Evolutionary conservation across 2,113 vertebrate species (phyloP), one percentile per base, ranked within the genome.

Genomic region (Lepus americanus): DNA sequence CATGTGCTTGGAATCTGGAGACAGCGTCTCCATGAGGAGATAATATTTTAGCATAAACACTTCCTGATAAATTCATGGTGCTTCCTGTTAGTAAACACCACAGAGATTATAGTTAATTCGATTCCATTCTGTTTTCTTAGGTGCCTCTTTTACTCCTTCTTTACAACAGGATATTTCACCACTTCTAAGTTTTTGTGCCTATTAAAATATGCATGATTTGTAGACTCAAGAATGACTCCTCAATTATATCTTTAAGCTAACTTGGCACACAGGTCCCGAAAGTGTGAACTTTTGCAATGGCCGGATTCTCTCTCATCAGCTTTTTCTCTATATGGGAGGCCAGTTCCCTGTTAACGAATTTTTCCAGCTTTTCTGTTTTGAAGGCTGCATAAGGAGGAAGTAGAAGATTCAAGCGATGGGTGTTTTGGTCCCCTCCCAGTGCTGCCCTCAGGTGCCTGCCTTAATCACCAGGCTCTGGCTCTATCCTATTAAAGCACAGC

Each of bases 31-130:
- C 69, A 63, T 72, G 53, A 86, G 72, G 11, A 89, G 83, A 51
- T 31, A 49, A 33, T 88, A 82, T 85, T 94, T 77, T 77, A 44
- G 33, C 63, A 82, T 49, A 90, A 61, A 39, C 53, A 78, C 31
- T 92, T 94, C 94, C 73, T 88, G 16, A 80, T 70, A 77, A 87
- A 74, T 49, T 27, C 36, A 36, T 69, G 64, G 17, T 84, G 51
- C 22, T 39, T 94, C n/a, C 72, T 51, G 51, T 81, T 51, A 95
- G 29, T 27, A 77, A 82, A 87, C 23, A 11, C 67, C 27, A 1
- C 55, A 63, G 44, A 95, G 20, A 87, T 55, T 14, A 36, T 17
- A n/a, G 27, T 89, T 69, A 14, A 63, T 88, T 94, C 63, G 39
- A 49, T 27, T 72, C 27, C 59, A 44, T 67, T 73, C 0, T 73